Evolutionary conservation across 35 echinoderm and acorn worm genomes (phyloP).

Genomic region (Lytechinus pictus): DNA sequence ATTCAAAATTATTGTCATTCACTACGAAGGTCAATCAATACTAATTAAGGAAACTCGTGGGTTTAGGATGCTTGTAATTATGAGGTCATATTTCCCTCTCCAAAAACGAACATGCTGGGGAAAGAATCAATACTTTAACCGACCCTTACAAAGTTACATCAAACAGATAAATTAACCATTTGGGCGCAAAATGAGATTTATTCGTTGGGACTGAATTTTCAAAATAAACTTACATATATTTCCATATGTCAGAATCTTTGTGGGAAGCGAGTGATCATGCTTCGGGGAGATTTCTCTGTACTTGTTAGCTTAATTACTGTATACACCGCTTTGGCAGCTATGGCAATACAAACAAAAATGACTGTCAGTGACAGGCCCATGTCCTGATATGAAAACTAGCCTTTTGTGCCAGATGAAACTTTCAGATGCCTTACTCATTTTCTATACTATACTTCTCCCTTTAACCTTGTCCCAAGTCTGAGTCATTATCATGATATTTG

Average conservation of each 20-base stretch:
- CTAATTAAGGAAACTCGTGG: neutral
- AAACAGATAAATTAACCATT: neutral
- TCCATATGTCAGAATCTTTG: neutral
- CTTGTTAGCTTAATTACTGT: no score
- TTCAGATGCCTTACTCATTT: no score
- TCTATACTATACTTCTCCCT: no score
- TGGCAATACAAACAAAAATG: no score
- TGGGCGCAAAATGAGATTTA: neutral
- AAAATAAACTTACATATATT: neutral
- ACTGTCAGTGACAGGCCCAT: no score
- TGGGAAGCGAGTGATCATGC: no score
- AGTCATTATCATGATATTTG: no score
- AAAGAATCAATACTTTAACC: neutral
- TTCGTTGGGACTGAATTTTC: neutral
- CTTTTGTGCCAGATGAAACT: no score
- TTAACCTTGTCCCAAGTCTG: no score
- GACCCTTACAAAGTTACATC: neutral
- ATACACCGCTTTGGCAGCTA: no score
- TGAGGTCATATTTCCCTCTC: neutral
- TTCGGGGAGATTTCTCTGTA: no score
- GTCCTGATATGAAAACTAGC: no score
- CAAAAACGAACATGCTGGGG: neutral
- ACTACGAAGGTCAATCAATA: neutral
- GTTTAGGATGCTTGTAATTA: neutral
- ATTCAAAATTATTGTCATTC: neutral